Evolutionary conservation across 2,888 invertebrate species (phyloP), one percentile per base, ranked within the genome.

Genomic region (Tuberolachnus salignus): DNA sequence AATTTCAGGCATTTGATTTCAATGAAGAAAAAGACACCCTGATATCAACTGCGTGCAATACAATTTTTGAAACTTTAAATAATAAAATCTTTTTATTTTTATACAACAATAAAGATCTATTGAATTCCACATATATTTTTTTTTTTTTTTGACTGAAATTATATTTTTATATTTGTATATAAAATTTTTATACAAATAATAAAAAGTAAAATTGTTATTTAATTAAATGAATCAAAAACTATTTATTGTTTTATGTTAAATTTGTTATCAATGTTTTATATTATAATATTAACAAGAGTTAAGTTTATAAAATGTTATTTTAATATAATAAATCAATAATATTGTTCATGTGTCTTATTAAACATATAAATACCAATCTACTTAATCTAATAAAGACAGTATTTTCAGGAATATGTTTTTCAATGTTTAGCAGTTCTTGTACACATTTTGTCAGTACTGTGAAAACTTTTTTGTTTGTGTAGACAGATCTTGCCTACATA

Each of bases 1-100:
- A 57, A 46, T 71, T 74, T 53, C 53, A 74, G 73, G 42, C 53
- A 64, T 13, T 74, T 74, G 53, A 53, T 74, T 74, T 53, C 53
- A 23, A n/a, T 44, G 42, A 63, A 63, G 11, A 74, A 53, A 49
- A 72, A 72, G 49, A 51, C 3, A 8, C 2, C 10, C 13, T 63
- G 51, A 73, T 42, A 16, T 59, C 51, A 53, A 23, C 21, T 16
- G 16, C 23, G n/a, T 51, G 8, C 51, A 63, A 26, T n/a, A 21
- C 23, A 74, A 53, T 53, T 23, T 10, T 64, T 63, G 13, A 61
- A 19, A 34, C 14, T 23, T 64, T n/a, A 64, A n/a, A 64, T 13
- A 4, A 61, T 19, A 61, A 51, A 46, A 46, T 6, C 1, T 13
- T 23, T 53, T 53, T 42, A 42, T 13, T 49, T 16, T 21, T 42